Base-by-base conservation (phyloP, 92 coral and sea anemone genomes). In the Parazoanthus swiftii region DNA sequence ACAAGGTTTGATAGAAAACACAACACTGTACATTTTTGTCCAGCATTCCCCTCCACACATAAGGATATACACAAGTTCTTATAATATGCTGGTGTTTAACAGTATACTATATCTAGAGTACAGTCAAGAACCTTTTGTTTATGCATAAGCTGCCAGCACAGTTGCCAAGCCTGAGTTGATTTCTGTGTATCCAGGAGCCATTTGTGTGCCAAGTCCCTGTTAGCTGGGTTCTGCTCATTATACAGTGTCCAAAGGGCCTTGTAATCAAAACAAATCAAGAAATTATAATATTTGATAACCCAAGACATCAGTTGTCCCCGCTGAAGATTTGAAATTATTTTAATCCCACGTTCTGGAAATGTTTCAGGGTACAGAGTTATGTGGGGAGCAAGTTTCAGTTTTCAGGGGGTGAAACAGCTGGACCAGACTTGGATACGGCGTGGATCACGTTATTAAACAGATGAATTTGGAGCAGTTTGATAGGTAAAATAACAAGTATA, bases 111-210 rank as follows among this genome's bases (percentile, higher is more conserved):
- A 29, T 29, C 33, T 29, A 56, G 15, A 29, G 13, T 54, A 8
- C 8, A 23, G 25, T 76, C 21, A 39, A 36, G 35, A 70, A 96
- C 99, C 98, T 97, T 97, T 26, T 92, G 95, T 79, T 85, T 90
- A 25, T 92, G 95, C 98, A 97, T 93, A 46, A 97, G 90, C 48
- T 90, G 82, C 99, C 99, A 97, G 74, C 99, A 97, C 68, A 97
- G 88, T 46, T 95, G 98, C 99, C 99, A 97, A 66, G 99, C 99
- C 43, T 93, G 98, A 79, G 88, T 95, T 44, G 96, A 95, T 68
- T 95, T 97, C 91, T 97, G 99, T 89, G 92, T 93, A 54, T 89
- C 84, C 78, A 97, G 85, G 35, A 97, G 92, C 99, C 99, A 97
- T 77, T 92, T 95, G 86, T 97, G 99, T 7, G 99, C 99, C 7